Conservation (phyloP, 2,797 vertebrate genomes). For the Schizothorax lantsangensis region DNA sequence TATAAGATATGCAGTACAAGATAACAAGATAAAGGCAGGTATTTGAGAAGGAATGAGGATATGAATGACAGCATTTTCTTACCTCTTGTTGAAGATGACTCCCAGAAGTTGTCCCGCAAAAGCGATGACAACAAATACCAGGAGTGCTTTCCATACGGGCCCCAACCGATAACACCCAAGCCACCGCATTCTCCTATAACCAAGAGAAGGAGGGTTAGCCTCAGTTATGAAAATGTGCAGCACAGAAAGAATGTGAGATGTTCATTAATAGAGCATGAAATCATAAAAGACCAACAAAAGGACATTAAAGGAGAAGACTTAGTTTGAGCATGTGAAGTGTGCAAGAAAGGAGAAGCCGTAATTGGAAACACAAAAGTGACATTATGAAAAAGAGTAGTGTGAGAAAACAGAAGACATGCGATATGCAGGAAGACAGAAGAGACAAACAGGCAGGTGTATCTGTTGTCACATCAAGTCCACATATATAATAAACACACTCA, state of each 20-base stretch:
- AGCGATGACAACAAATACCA: conserved; percentile 83
- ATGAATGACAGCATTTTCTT: conserved; percentile 29
- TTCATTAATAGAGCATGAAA: neutral
- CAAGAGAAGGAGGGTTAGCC: conserved; percentile 8
- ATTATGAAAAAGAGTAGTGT: neutral
- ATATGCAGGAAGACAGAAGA: neutral
- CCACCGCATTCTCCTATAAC: conserved; percentile 79
- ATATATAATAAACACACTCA: neutral
- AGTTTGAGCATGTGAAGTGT: neutral
- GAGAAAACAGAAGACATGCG: neutral
- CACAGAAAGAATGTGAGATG: neutral
- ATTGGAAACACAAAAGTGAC: neutral
- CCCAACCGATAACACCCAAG: conserved; percentile 75
- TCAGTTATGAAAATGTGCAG: neutral
- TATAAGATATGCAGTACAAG: neutral
- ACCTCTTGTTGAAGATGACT: conserved; percentile 87
- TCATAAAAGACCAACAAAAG: neutral
- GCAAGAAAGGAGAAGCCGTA: neutral
- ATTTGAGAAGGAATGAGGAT: neutral
- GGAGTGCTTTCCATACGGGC: conserved; percentile 82
- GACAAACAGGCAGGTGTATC: neutral
- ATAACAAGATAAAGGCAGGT: neutral
- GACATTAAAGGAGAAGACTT: conserved; percentile 8
- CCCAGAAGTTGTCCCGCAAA: conserved; percentile 87
- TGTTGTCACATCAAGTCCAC: neutral